Conservation (phyloP, 2,888 invertebrate genomes). For the Timema podura region DNA sequence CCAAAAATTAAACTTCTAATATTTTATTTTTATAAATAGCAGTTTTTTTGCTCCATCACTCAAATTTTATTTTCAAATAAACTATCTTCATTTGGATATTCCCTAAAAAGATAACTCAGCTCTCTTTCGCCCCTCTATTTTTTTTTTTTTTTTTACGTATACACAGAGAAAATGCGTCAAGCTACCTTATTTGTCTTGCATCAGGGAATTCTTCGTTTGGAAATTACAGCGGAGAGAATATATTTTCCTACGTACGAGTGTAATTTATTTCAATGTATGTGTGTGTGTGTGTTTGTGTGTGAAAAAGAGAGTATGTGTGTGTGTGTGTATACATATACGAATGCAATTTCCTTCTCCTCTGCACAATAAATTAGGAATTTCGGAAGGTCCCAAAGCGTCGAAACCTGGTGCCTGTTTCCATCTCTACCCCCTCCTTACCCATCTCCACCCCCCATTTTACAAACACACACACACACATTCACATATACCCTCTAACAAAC, state of each 20-base stretch:
- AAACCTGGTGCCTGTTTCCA: conserved; percentile 21
- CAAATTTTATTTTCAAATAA: too few relatives aligned
- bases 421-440: conserved; percentile 1
- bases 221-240: neutral
- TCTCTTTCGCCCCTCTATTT: too few relatives aligned
- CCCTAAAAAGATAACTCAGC: too few relatives aligned
- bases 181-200: neutral
- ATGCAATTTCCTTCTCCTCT: conserved; percentile 15
- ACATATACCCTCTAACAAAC: neutral
- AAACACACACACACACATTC: neutral
- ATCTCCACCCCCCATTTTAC: neutral
- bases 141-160: too few relatives aligned
- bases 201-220: too few relatives aligned
- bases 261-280: conserved; percentile 10
- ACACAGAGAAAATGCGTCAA: neutral
- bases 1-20: too few relatives aligned
- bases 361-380: conserved; percentile 16
- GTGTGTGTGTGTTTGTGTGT: neutral
- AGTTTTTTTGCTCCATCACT: too few relatives aligned
- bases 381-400: conserved; percentile 17
- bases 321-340: conserved; percentile 5
- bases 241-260: neutral
- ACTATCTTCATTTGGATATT: too few relatives aligned
- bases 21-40: too few relatives aligned
- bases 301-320: neutral